Base-by-base conservation (phyloP, 2,888 invertebrate genomes). In the Drosophila phalerata region DNA sequence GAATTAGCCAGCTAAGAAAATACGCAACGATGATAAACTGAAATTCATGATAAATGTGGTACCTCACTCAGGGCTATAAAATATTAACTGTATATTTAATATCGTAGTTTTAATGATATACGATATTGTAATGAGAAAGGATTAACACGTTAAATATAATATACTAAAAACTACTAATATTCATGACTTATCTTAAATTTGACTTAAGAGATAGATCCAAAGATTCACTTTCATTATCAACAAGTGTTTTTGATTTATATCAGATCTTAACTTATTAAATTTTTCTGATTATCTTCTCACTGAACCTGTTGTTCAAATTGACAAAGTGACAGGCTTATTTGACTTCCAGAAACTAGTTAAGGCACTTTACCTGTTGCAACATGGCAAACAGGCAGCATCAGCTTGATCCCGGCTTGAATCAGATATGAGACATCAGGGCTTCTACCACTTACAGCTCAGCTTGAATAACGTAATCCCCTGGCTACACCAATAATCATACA, bases 401-500 rank as follows among this genome's bases (percentile, higher is more conserved):
- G 62, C 13, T 17, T 25, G 60, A 71, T 51, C 55, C 38, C 65
- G 49, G 68, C 65, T 74, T 71, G 61, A 67, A 82, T 82, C 84
- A 70, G 73, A 81, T 88, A 85, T 73, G 73, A 62, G 63, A 37
- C 48, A 57, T 43, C 19, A 37, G 57, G 51, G 64, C 55, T 72
- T 52, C 66, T 28, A 19, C 68, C 82, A 73, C 78, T 81, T 81
- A 78, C 75, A 74, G 65, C 70, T 72, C 75, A 74, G 65, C 71
- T 72, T 65, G 34, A 70, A 61, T 49, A 51, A 67, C 73, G 67
- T 86, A 86, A 86, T 86, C 87, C 85, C 73, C 61, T 65, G 43
- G 65, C 86, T 72, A 76, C 85, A 79, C 76, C 79, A 88, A 86
- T 86, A 86, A 86, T 84, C 86, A 77, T 79, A 87, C 89, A 89